A percentile compares a stretch with the other conserved stretches of the same genome.
phyloP scores from a whole-genome alignment of 2,888 invertebrate genomes.

The Ligdia adustata region DNA sequence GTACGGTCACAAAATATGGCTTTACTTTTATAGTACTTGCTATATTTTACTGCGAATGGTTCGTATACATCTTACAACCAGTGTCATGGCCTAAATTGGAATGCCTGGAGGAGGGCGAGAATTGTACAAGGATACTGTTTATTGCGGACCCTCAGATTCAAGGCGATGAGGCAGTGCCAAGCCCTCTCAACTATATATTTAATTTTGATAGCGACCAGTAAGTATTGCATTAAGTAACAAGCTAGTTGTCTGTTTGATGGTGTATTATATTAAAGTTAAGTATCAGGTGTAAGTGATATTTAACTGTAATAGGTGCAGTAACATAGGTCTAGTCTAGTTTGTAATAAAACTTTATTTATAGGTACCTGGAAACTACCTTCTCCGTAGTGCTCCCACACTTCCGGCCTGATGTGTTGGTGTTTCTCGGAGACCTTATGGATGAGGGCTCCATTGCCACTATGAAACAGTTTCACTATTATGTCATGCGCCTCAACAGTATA shows the following conservation, averaged over 20 bases:
- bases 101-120: constrained; percentile 65
- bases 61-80: constrained; percentile 73
- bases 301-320: too few species aligned
- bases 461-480: constrained; percentile 89
- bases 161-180: constrained; percentile 90
- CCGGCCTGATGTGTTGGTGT: constrained; percentile 93
- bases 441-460: constrained; percentile 93
- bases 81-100: constrained; percentile 70
- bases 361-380: constrained; percentile 93
- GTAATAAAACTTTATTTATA: too few species aligned
- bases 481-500: constrained; percentile 86
- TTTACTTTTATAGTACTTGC: constrained; percentile 52
- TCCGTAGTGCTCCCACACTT: constrained; percentile 87
- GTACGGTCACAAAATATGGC: constrained; percentile 62
- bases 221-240: too few species aligned
- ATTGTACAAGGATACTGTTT: constrained; percentile 86
- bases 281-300: too few species aligned
- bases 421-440: constrained; percentile 97
- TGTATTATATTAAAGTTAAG: too few species aligned
- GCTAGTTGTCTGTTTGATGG: too few species aligned
- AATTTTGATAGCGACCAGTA: constrained; percentile 96
- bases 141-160: constrained; percentile 97
- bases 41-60: constrained; percentile 82
- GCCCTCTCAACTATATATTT: constrained; percentile 87
- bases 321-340: too few species aligned